A percentile compares a stretch with the other conserved stretches of the same genome.
Evolutionary conservation across 2,888 invertebrate genomes (phyloP).

Genomic region (Sphaeridia pumilis): DNA sequence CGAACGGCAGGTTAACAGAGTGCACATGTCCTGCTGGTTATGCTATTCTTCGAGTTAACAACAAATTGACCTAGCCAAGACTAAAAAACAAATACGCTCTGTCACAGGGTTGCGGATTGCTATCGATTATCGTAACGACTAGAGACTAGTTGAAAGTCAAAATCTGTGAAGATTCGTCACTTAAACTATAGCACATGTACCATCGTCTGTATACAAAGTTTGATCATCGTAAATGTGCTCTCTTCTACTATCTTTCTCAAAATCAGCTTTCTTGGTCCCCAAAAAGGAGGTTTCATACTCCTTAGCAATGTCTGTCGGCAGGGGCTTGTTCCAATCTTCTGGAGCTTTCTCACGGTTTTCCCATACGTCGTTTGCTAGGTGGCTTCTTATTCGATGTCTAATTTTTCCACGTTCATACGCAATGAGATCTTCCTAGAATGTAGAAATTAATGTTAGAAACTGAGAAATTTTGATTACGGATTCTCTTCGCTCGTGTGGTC

Average conservation of each 20-base stretch:
- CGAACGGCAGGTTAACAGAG: too few species aligned
- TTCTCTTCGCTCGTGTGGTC: neutral
- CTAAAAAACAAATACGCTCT: too few species aligned
- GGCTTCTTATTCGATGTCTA: conserved; percentile 50
- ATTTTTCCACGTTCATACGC: conserved; percentile 58
- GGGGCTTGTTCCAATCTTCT: conserved; percentile 63
- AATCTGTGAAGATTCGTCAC: too few species aligned
- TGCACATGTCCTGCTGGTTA: too few species aligned
- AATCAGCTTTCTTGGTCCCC: conserved; percentile 51
- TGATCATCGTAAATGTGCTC: neutral
- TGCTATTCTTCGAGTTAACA: too few species aligned
- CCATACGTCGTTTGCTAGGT: conserved; percentile 68
- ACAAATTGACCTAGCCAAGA: too few species aligned
- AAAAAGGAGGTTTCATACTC: conserved; percentile 56
- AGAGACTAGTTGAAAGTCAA: too few species aligned
- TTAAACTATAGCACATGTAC: neutral
- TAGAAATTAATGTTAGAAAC: neutral
- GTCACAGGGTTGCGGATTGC: too few species aligned
- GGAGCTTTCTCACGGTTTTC: conserved; percentile 62
- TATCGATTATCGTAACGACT: too few species aligned
- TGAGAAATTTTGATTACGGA: conserved; percentile 3
- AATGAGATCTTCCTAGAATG: conserved; percentile 50
- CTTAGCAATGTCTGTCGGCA: conserved; percentile 63
- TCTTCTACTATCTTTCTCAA: conserved; percentile 41
- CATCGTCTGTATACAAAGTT: neutral